Conservation (phyloP, 1,140 invertebrate species). For the Cecropterus lyciades region DNA sequence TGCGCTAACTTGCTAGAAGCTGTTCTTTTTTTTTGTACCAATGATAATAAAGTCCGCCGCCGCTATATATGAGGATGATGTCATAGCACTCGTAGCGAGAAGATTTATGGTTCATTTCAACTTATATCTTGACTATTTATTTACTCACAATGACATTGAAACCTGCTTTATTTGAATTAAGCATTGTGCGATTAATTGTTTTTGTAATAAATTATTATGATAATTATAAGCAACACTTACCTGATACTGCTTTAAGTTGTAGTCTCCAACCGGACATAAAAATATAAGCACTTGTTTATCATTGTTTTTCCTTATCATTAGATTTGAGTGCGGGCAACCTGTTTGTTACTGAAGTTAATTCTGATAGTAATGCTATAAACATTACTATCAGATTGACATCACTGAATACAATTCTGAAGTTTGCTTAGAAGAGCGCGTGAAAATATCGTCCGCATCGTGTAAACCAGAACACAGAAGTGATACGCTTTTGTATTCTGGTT, state of each 20-base stretch:
- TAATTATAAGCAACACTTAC: constrained; percentile 6
- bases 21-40: constrained; percentile 47
- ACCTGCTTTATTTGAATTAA: constrained; percentile 46
- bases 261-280: constrained; percentile 31
- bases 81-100: constrained; percentile 49
- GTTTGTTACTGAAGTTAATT: neutral
- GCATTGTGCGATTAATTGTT: constrained; percentile 9
- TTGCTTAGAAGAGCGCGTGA: too few relatives aligned
- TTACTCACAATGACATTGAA: constrained; percentile 46
- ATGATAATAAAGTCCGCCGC: constrained; percentile 37
- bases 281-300: constrained; percentile 21
- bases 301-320: constrained; percentile 19
- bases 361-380: too few relatives aligned
- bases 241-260: constrained; percentile 16
- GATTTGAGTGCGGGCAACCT: neutral
- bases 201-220: neutral
- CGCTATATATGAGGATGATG: constrained; percentile 63
- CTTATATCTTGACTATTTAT: constrained; percentile 43
- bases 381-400: too few relatives aligned
- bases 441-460: too few relatives aligned
- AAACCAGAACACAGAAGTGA: too few relatives aligned
- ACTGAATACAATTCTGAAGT: too few relatives aligned
- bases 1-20: constrained; percentile 35
- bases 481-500: too few relatives aligned
- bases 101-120: constrained; percentile 38